A percentile compares a stretch with the other conserved stretches of the same genome.
phyloP scores from a whole-genome alignment of 2,797 vertebrate species.

The Falco cherrug region DNA sequence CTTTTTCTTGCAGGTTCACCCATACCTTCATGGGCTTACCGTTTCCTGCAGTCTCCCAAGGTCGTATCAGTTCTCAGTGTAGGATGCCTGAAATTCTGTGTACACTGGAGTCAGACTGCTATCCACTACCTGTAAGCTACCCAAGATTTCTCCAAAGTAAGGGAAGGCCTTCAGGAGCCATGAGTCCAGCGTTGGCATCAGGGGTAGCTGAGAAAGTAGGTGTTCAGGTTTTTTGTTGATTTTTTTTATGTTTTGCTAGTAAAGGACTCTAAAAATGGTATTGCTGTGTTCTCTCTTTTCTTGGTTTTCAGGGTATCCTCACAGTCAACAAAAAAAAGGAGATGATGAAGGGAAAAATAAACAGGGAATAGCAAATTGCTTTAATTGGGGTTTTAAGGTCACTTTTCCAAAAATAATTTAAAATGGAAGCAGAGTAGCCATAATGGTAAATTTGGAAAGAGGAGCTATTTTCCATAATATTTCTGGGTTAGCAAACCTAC shows the following conservation, averaged over 20 bases:
- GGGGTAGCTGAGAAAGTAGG: neutral
- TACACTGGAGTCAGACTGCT: neutral
- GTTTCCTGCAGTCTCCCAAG: neutral
- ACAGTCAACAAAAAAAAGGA: neutral
- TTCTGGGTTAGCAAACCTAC: neutral
- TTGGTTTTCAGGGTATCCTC: neutral
- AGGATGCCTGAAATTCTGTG: neutral
- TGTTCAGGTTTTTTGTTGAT: accelerated
- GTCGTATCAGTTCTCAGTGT: neutral
- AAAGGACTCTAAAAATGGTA: neutral
- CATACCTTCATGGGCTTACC: neutral
- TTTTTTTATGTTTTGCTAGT: neutral
- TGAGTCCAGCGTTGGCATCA: neutral
- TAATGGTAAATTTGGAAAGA: neutral
- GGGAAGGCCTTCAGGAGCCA: neutral
- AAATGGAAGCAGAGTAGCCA: neutral
- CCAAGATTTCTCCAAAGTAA: neutral
- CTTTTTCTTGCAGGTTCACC: neutral
- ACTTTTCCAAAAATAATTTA: neutral
- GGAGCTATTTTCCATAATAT: neutral
- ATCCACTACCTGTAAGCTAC: neutral
- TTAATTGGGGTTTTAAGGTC: neutral
- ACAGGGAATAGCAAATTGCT: neutral
- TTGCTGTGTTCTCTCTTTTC: neutral
- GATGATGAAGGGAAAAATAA: neutral